Conservation (phyloP, 37 sponge, comb jelly and placozoan genomes). For the Aphrocallistes beatrix region DNA sequence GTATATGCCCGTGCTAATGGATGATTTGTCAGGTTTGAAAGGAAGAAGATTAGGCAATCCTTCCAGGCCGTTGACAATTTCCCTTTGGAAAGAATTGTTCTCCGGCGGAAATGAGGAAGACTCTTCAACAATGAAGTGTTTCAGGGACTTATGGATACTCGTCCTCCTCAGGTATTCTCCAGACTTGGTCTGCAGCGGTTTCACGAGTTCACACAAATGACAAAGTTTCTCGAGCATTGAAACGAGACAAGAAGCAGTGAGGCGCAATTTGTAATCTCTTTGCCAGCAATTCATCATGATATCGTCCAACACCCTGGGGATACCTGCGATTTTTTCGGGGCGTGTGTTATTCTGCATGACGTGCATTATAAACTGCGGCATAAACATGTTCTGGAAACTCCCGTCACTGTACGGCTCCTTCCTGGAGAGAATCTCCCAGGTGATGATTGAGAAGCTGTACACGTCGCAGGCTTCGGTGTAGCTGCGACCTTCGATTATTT, state of each 20-base stretch:
- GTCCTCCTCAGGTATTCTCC: background rate
- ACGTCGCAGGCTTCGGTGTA: conserved; percentile 30
- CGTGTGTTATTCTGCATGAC: background rate
- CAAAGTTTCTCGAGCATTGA: background rate
- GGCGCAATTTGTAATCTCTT: background rate
- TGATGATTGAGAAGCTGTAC: conserved; percentile 25
- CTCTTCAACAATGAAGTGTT: background rate
- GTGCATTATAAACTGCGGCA: background rate
- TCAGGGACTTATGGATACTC: background rate
- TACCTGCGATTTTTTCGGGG: background rate
- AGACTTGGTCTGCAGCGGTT: background rate
- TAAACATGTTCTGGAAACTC: background rate
- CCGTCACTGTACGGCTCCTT: conserved; percentile 13
- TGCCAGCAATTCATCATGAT: conserved; percentile 3
- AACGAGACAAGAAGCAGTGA: background rate
- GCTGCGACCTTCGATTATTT: background rate
- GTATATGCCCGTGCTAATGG: background rate
- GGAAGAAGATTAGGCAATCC: background rate
- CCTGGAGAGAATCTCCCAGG: conserved; percentile 28
- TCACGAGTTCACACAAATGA: background rate
- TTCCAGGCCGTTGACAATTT: background rate
- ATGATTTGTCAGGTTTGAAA: background rate
- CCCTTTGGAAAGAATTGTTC: background rate
- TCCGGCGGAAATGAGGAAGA: too few species aligned
- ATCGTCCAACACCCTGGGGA: background rate